Conservation (phyloP, 53 echinoderm and acorn worm genomes). For the Stichopus horrens region DNA sequence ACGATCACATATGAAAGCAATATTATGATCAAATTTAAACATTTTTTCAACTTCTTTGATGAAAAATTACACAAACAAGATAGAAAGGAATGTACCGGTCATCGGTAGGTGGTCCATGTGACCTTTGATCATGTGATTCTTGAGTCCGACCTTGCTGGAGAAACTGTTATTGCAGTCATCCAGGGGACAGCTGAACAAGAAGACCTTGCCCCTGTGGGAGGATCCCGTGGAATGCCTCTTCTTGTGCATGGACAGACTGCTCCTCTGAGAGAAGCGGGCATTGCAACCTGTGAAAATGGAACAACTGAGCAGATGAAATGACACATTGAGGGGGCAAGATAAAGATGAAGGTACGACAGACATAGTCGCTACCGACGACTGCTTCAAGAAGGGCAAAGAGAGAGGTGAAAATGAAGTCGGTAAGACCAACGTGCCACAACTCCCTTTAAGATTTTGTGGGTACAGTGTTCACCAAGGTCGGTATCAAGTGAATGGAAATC, state of each 20-base stretch:
- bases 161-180: constrained; percentile 82
- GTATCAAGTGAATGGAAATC: no score
- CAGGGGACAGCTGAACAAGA: constrained; percentile 80
- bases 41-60: no score
- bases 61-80: not conserved
- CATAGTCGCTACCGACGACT: no score
- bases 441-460: no score
- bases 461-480: no score
- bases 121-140: constrained; percentile 89
- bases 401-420: no score
- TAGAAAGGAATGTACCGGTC: constrained; percentile 45
- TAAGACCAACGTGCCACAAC: no score
- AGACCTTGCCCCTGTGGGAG: constrained; percentile 62
- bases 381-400: no score
- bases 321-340: not conserved
- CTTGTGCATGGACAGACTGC: constrained; percentile 92
- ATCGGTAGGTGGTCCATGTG: constrained; percentile 75
- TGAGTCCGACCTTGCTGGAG: constrained; percentile 81
- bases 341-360: not conserved
- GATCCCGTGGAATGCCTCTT: constrained; percentile 79
- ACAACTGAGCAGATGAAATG: not conserved
- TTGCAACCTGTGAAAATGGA: constrained; percentile 70
- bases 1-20: no score
- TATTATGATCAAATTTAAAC: no score
- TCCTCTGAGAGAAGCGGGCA: constrained; percentile 88